Conservation (phyloP, 1,140 invertebrate genomes). For the Pemphigus obesinymphae region DNA sequence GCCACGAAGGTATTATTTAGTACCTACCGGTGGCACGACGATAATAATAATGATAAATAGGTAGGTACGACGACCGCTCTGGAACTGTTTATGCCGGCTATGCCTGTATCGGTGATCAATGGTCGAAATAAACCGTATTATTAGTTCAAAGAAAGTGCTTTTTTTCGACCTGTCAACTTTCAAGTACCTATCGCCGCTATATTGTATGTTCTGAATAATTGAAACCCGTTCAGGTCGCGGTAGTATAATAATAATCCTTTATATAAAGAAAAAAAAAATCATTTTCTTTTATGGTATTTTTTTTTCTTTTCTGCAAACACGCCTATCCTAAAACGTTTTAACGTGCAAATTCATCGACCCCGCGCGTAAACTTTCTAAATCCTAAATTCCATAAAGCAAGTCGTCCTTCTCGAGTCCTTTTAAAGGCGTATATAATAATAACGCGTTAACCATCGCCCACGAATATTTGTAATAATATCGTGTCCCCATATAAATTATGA, state of each 20-base stretch:
- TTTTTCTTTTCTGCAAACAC: not conserved
- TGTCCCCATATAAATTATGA: not conserved
- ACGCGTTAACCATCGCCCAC: not conserved
- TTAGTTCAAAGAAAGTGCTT: not conserved
- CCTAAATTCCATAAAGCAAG: not conserved
- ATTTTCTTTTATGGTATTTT: too few species aligned
- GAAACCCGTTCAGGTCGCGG: not conserved
- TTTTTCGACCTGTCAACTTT: slow-evolving; percentile 1
- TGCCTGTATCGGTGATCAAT: not conserved
- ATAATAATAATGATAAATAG: too few species aligned
- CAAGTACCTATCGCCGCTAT: not conserved
- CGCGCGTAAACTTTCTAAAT: not conserved
- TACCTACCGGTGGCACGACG: not conserved
- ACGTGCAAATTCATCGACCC: not conserved
- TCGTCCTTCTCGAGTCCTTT: not conserved
- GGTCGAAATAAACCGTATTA: not conserved
- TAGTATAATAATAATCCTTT: not conserved
- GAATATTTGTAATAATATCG: too few species aligned
- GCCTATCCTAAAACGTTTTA: not conserved
- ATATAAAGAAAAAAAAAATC: not conserved
- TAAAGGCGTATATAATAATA: too few species aligned
- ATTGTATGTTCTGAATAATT: not conserved
- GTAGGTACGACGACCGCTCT: not conserved
- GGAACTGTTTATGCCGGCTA: too few species aligned
- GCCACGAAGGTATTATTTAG: slow-evolving; percentile 4